These are phyloP conservation scores for Subacronicta megacephala DNA, from an alignment of 2,888 invertebrate species.

Conservation along the genomic window DNA sequence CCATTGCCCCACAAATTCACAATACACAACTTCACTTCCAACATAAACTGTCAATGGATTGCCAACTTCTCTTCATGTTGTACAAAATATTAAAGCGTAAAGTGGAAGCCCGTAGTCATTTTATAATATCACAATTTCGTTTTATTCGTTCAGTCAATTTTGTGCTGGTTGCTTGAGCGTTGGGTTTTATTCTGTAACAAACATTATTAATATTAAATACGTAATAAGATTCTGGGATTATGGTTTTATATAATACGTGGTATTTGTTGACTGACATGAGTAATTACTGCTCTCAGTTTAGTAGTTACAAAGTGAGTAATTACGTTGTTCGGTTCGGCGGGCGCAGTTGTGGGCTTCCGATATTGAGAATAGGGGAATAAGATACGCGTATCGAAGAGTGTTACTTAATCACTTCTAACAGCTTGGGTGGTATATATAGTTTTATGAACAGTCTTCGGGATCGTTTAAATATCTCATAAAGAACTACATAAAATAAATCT, in stretches of 20 bases:
- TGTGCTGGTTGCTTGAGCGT: constrained; percentile 56
- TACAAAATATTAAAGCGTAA: constrained; percentile 65
- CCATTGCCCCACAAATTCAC: constrained; percentile 69
- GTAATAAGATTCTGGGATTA: constrained; percentile 36
- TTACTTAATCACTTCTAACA: constrained; percentile 59
- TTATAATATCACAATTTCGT: constrained; percentile 74
- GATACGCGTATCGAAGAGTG: constrained; percentile 48
- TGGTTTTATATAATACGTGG: constrained; percentile 16
- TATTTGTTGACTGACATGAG: constrained; percentile 33
- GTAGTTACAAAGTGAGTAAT: constrained; percentile 48
- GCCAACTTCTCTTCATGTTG: constrained; percentile 58
- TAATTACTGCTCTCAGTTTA: constrained; percentile 39
- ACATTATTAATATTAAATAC: constrained; percentile 52
- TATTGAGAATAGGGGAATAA: constrained; percentile 52
- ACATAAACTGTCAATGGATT: constrained; percentile 62
- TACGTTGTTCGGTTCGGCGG: constrained; percentile 40
- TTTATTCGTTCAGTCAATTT: constrained; percentile 63
- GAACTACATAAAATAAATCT: constrained; percentile 61
- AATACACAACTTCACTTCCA: constrained; percentile 58
- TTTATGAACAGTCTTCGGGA: constrained; percentile 64
- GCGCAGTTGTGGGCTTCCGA: constrained; percentile 33
- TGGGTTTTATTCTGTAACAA: constrained; percentile 72
- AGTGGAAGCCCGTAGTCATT: constrained; percentile 75
- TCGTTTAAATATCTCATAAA: constrained; percentile 69
- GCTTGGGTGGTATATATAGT: constrained; percentile 69